These are phyloP conservation scores for Drosophila incognita DNA, from an alignment of 2,888 invertebrate species.

Conservation along the genomic window DNA sequence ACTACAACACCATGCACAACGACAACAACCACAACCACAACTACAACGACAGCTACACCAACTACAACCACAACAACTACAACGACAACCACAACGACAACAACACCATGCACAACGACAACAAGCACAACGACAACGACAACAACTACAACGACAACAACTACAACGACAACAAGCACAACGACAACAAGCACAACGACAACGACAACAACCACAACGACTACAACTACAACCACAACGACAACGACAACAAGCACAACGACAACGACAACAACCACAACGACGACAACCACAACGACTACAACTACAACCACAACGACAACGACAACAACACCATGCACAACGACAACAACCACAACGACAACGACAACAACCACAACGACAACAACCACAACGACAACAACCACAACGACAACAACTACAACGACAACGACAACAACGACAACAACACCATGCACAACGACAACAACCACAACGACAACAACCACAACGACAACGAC, in stretches of 20 bases:
- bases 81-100: background rate
- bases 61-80: slow-evolving; percentile 11
- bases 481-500: background rate
- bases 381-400: slow-evolving; percentile 3
- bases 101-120: background rate
- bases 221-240: background rate
- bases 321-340: background rate
- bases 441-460: background rate
- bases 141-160: background rate
- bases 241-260: background rate
- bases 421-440: background rate
- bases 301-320: slow-evolving; percentile 5
- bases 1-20: slow-evolving; percentile 4
- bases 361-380: background rate
- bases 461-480: slow-evolving; percentile 4
- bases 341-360: fast-evolving
- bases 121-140: background rate
- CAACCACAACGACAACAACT: slow-evolving; percentile 1
- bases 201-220: background rate
- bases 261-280: background rate
- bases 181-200: background rate
- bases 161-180: background rate
- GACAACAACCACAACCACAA: background rate
- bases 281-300: background rate
- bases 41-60: background rate